phyloP scores from a whole-genome alignment of 2,113 vertebrate species.

The Tachuris rubrigastra region DNA sequence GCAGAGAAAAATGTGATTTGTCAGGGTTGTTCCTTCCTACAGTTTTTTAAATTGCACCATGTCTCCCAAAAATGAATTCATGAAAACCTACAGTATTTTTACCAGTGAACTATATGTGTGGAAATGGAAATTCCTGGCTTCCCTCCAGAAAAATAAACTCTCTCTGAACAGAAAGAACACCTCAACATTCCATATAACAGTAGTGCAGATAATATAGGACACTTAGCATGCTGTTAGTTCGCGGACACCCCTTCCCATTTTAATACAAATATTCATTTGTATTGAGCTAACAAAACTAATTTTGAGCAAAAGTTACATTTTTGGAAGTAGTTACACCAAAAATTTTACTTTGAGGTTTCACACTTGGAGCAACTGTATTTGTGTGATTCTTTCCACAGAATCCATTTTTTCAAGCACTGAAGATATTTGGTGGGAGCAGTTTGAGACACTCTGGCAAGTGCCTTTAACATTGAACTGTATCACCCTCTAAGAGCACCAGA shows the following conservation, averaged over 20 bases:
- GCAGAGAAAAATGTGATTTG: slow-evolving; percentile 30
- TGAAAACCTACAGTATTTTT: background rate
- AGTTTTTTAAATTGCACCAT: slow-evolving; percentile 25
- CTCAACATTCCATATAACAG: background rate
- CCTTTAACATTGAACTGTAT: background rate
- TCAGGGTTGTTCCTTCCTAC: slow-evolving; percentile 20
- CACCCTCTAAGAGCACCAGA: background rate
- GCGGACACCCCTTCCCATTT: background rate
- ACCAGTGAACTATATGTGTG: background rate
- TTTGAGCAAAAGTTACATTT: background rate
- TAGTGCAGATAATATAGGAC: background rate
- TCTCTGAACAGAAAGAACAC: background rate
- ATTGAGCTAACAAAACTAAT: background rate
- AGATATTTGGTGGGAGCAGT: background rate
- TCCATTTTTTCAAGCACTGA: background rate
- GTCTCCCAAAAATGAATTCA: background rate
- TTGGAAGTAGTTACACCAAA: background rate
- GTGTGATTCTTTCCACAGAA: background rate
- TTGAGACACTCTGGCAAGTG: background rate
- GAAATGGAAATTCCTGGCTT: background rate
- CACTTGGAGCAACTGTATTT: background rate
- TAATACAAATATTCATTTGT: background rate
- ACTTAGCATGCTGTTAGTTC: background rate
- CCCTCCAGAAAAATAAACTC: background rate
- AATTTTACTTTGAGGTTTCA: background rate